Conservation (phyloP, 2,797 vertebrate species). For the Ispidina picta region DNA sequence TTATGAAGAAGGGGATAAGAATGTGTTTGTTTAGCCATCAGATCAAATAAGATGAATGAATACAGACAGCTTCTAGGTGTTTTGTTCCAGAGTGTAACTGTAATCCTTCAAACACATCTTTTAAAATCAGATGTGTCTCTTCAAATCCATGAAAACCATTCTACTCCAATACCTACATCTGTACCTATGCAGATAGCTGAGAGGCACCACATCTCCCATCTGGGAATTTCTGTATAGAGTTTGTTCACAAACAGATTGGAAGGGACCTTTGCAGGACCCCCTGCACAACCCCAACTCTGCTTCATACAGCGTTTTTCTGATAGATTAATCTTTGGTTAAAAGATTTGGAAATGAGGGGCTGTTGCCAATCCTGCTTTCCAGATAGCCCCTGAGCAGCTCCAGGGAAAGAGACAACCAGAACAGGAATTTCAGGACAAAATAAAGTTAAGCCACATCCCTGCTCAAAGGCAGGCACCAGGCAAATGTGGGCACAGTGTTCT, state of each 20-base stretch:
- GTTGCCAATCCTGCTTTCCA: not conserved
- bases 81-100: not conserved
- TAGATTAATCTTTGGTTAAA: not conserved
- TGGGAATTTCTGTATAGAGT: not conserved
- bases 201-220: not conserved
- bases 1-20: not conserved
- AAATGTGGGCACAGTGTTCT: accelerated
- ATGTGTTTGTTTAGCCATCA: not conserved
- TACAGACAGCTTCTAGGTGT: not conserved
- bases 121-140: not conserved
- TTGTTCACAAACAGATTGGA: not conserved
- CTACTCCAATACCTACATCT: not conserved
- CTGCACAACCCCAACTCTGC: not conserved
- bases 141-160: not conserved
- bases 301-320: not conserved
- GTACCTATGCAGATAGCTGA: not conserved
- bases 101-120: not conserved
- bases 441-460: not conserved
- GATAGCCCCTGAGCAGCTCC: not conserved
- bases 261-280: not conserved
- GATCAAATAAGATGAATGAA: not conserved
- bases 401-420: not conserved
- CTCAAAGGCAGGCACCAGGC: not conserved
- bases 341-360: not conserved
- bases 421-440: not conserved